Percentiles rank a stretch among this genome's conserved stretches.
phyloP scores from a whole-genome alignment of 2,113 vertebrate genomes.

The Polyodon spathula region DNA sequence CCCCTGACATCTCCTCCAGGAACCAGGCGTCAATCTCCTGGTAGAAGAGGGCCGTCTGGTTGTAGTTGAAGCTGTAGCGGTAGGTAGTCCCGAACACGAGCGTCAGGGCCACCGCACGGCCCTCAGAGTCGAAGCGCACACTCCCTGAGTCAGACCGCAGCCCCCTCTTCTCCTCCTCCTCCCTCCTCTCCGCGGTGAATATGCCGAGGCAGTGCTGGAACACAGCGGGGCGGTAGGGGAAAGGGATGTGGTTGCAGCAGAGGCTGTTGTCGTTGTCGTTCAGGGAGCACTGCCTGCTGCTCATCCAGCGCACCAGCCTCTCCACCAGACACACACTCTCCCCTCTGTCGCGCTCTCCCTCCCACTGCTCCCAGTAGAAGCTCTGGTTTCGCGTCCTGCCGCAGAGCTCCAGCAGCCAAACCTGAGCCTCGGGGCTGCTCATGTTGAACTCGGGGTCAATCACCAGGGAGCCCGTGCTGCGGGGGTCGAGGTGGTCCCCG shows the following conservation, averaged over 20 bases:
- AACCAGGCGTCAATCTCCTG: constrained; percentile 73
- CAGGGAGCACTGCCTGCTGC: constrained; percentile 72
- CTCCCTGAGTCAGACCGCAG: constrained; percentile 57
- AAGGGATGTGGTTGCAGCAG: constrained; percentile 77
- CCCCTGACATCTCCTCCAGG: constrained; percentile 62
- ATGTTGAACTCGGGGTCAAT: constrained; percentile 72
- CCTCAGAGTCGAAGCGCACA: constrained; percentile 72
- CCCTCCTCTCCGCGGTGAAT: constrained; percentile 76
- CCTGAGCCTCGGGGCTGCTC: constrained; percentile 70
- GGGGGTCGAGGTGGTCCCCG: constrained; percentile 76
- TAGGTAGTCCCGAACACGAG: constrained; percentile 79
- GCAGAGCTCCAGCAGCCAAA: constrained; percentile 82
- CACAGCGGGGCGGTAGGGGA: constrained; percentile 69
- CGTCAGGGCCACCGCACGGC: constrained; percentile 70
- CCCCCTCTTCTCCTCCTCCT: constrained; percentile 37
- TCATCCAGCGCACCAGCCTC: constrained; percentile 77
- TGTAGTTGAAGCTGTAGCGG: constrained; percentile 80
- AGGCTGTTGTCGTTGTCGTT: constrained; percentile 59
- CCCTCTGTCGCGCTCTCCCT: constrained; percentile 36
- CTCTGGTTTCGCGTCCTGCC: constrained; percentile 77
- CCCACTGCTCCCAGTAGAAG: constrained; percentile 66
- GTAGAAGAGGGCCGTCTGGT: constrained; percentile 68
- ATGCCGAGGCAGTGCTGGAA: constrained; percentile 87
- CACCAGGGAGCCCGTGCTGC: constrained; percentile 72
- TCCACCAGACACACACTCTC: constrained; percentile 81